Percentiles rank a stretch among this genome's conserved stretches.
Conservation (phyloP, 2,888 invertebrate species). For the Lepidochrysops patricia region DNA sequence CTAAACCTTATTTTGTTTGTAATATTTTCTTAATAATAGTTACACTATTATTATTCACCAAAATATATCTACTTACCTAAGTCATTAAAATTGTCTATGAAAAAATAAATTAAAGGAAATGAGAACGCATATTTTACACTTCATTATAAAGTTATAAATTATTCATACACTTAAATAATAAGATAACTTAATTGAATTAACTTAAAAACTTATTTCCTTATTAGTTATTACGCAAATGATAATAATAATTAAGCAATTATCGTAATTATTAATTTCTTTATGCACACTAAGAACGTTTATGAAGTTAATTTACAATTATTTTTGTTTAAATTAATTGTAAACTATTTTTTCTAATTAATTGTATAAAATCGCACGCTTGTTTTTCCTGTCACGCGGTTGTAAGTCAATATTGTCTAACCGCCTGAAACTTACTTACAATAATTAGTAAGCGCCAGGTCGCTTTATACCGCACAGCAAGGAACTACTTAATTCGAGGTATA, state of each 20-base stretch:
- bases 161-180: not conserved
- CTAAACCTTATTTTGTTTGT: too few relatives aligned
- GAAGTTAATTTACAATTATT: not conserved
- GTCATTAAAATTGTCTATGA: not conserved
- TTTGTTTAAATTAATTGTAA: not conserved
- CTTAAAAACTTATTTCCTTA: not conserved
- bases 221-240: not conserved
- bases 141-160: constrained; percentile 9
- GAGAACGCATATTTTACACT: constrained; percentile 1
- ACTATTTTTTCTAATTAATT: constrained; percentile 18
- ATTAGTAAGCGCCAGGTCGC: too few relatives aligned
- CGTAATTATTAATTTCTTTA: not conserved
- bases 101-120: not conserved
- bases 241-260: not conserved
- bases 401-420: not conserved
- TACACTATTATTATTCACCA: too few relatives aligned
- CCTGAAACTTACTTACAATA: too few relatives aligned
- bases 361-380: constrained; percentile 65
- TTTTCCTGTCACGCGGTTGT: constrained; percentile 15
- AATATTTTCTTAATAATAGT: too few relatives aligned
- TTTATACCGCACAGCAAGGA: too few relatives aligned
- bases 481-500: too few relatives aligned
- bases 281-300: constrained; percentile 5
- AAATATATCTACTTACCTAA: too few relatives aligned
- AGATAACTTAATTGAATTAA: not conserved